Conservation (phyloP, 2,113 vertebrate species). For the Osmerus mordax region DNA sequence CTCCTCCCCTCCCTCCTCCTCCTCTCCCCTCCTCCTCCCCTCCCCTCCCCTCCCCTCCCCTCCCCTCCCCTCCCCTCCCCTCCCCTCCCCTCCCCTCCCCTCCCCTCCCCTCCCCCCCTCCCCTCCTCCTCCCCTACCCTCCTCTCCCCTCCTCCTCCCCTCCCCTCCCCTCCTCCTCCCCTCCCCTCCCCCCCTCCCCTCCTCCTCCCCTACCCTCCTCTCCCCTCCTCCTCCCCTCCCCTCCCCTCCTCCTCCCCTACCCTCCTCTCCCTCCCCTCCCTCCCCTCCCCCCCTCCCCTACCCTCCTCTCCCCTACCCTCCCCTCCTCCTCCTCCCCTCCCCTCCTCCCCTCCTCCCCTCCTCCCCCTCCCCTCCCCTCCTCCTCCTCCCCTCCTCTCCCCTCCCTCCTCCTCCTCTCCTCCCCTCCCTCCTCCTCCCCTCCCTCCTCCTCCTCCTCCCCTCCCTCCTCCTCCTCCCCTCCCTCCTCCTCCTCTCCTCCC, state of each 20-base stretch:
- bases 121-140: background rate
- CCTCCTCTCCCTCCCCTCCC: conserved; percentile 42
- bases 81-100: no score
- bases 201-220: conserved; percentile 47
- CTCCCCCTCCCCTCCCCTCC: background rate
- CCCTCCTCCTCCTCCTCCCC: background rate
- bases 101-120: no score
- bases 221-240: conserved; percentile 24
- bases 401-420: background rate
- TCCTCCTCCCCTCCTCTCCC: background rate
- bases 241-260: conserved; percentile 30
- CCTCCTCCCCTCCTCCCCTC: no score
- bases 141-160: conserved; percentile 40
- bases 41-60: background rate
- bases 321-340: conserved; percentile 40
- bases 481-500: no score
- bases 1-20: background rate
- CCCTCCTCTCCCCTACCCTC: conserved; percentile 47
- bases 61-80: no score
- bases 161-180: conserved; percentile 22
- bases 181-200: conserved; percentile 32
- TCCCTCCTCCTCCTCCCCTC: no score
- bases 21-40: background rate
- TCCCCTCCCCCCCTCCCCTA: conserved; percentile 39
- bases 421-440: background rate